Conservation (phyloP, 2,888 invertebrate species). For the Stegophylla sp. region DNA sequence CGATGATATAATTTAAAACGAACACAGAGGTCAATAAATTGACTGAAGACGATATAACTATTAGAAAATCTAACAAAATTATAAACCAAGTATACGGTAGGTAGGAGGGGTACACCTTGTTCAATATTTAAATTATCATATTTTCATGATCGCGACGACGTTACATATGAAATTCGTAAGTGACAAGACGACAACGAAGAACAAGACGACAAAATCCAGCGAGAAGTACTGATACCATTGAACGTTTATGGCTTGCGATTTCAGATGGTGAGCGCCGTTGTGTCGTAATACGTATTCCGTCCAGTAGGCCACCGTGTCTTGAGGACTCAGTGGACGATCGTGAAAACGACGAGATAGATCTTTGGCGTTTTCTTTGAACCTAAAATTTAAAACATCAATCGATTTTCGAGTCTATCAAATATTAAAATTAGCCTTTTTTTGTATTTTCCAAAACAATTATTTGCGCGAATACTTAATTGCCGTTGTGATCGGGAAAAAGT, state of each 20-base stretch:
- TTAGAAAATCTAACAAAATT: too few relatives aligned
- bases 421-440: too few relatives aligned
- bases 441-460: too few relatives aligned
- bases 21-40: too few relatives aligned
- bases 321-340: slow-evolving; percentile 34
- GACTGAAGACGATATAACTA: too few relatives aligned
- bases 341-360: slow-evolving; percentile 14
- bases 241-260: slow-evolving; percentile 20
- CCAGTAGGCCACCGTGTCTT: slow-evolving; percentile 44
- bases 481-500: too few relatives aligned
- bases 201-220: neutral
- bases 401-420: too few relatives aligned
- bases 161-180: neutral
- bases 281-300: slow-evolving; percentile 46
- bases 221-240: slow-evolving; percentile 35
- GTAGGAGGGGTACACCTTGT: too few relatives aligned
- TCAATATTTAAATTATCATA: too few relatives aligned
- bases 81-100: too few relatives aligned
- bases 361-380: slow-evolving; percentile 40
- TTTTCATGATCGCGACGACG: neutral
- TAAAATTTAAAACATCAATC: neutral
- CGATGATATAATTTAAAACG: too few relatives aligned
- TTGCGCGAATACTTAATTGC: too few relatives aligned
- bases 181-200: neutral
- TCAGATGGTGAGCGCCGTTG: slow-evolving; percentile 44